A percentile compares a stretch with the other conserved stretches of the same genome.
Conservation (phyloP, 2,113 vertebrate genomes). For the Eira barbara region DNA sequence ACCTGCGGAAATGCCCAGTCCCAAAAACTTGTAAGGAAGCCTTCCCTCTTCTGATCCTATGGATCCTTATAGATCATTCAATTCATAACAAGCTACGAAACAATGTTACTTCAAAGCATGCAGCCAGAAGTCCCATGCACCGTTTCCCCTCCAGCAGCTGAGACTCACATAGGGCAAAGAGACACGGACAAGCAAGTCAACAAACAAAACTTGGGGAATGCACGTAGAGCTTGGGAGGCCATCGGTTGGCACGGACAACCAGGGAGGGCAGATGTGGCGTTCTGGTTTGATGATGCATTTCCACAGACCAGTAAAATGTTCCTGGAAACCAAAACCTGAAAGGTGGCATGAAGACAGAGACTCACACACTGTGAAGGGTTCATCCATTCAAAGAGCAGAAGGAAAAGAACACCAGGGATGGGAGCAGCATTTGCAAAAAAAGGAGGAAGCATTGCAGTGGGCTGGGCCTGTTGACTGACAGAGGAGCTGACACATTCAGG, state of each 20-base stretch:
- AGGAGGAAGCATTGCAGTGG: not conserved
- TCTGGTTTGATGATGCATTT: not conserved
- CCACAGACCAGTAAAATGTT: not conserved
- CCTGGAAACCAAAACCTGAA: not conserved
- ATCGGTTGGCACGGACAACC: not conserved
- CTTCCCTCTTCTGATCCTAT: too few relatives aligned
- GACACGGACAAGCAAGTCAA: not conserved
- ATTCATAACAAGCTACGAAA: not conserved
- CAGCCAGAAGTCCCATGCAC: accelerated
- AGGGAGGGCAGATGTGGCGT: too few relatives aligned
- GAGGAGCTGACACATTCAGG: too few relatives aligned
- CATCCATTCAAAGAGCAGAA: not conserved
- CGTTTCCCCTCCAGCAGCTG: too few relatives aligned
- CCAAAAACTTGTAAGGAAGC: not conserved
- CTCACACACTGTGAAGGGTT: not conserved
- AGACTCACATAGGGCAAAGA: not conserved
- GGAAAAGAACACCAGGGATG: not conserved
- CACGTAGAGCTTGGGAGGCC: not conserved
- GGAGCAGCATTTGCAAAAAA: not conserved
- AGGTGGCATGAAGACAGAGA: not conserved
- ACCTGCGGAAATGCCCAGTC: not conserved
- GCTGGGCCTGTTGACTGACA: not conserved
- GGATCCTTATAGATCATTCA: not conserved
- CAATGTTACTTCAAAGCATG: not conserved
- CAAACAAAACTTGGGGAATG: not conserved